These are phyloP conservation scores for Amphipoea oculea DNA, from an alignment of 2,888 invertebrate species.

Conservation along the genomic window DNA sequence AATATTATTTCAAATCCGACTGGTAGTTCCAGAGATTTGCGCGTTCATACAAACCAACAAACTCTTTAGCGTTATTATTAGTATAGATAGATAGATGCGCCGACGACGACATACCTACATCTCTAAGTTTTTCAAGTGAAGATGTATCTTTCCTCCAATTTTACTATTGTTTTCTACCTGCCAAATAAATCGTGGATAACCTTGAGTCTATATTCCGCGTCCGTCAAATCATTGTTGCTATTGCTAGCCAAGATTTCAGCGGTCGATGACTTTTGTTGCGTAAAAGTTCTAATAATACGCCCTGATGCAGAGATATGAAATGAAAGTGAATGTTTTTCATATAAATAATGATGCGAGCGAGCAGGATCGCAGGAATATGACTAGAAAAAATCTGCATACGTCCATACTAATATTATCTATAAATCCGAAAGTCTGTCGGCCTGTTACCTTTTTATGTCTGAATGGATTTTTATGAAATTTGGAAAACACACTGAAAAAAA, in stretches of 20 bases:
- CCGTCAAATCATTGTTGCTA: conserved; percentile 54
- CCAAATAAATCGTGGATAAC: conserved; percentile 61
- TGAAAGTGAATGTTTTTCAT: conserved; percentile 52
- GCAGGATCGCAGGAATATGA: neutral
- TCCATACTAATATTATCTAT: neutral
- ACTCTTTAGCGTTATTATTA: too few species aligned
- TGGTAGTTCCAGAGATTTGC: too few species aligned
- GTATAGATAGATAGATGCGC: too few species aligned
- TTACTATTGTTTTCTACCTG: conserved; percentile 63
- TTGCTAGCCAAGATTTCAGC: conserved; percentile 63
- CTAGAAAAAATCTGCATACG: neutral
- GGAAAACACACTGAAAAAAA: too few species aligned
- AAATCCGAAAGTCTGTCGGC: neutral
- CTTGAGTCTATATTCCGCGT: conserved; percentile 61
- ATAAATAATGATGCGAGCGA: conserved; percentile 19
- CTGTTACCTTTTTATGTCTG: neutral
- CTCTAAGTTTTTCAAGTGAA: neutral
- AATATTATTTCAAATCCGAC: too few species aligned
- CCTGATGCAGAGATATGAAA: conserved; percentile 64
- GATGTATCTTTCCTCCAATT: neutral
- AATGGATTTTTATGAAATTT: neutral
- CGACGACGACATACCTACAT: neutral
- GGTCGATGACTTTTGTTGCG: conserved; percentile 69
- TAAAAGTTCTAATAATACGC: conserved; percentile 69
- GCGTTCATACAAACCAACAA: too few species aligned